These are phyloP conservation scores for Drosophila obscura DNA, from an alignment of 1,140 invertebrate genomes.

Conservation along the genomic window DNA sequence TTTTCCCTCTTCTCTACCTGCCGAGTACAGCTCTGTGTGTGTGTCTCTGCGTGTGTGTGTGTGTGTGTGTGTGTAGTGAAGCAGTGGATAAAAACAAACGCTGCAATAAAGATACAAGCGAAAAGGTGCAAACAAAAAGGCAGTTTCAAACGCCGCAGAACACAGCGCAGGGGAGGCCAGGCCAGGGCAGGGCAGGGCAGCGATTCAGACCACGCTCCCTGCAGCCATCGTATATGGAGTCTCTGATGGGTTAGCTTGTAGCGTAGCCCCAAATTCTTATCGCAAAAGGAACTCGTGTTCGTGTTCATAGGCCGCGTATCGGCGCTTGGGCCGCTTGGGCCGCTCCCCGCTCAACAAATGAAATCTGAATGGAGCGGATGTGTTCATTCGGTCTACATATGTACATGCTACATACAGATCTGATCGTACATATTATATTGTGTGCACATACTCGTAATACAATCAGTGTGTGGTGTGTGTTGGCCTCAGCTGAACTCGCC, in stretches of 20 bases:
- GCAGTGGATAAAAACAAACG: constrained; percentile 78
- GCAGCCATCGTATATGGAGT: no score
- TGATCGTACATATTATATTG: constrained; percentile 9
- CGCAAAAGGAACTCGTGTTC: constrained; percentile 76
- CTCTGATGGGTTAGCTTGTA: constrained; percentile 58
- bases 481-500: constrained; percentile 77
- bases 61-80: constrained; percentile 46
- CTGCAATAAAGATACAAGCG: constrained; percentile 71
- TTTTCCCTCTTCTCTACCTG: constrained; percentile 74
- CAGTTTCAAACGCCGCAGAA: no score
- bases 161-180: no score
- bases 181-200: no score
- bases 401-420: constrained; percentile 4
- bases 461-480: constrained; percentile 34
- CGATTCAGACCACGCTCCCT: no score
- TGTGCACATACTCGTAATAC: constrained; percentile 11
- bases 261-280: constrained; percentile 82
- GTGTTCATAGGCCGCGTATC: constrained; percentile 72
- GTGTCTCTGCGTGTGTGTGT: constrained; percentile 20
- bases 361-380: constrained; percentile 81
- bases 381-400: constrained; percentile 54
- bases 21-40: constrained; percentile 3
- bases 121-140: constrained; percentile 74
- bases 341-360: constrained; percentile 20
- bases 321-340: constrained; percentile 38